Percentiles rank a stretch among this genome's conserved stretches.
Conservation (phyloP, 1,140 invertebrate genomes). For the Drosophila quadrilineata region DNA sequence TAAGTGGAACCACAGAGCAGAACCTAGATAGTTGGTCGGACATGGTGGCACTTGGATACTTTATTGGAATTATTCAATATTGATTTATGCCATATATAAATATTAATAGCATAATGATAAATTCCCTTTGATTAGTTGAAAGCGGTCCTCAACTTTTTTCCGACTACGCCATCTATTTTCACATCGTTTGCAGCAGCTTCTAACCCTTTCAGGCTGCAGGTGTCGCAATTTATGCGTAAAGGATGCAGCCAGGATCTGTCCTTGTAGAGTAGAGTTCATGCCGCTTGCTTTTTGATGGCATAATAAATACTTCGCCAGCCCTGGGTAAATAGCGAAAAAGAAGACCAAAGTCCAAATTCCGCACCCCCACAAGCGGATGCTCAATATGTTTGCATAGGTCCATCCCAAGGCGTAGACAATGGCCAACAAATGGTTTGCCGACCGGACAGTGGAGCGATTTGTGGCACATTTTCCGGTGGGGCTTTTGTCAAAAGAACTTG, state of each 20-base stretch:
- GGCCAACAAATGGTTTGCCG: conserved; percentile 10
- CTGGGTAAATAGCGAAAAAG: conserved; percentile 57
- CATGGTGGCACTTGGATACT: background rate
- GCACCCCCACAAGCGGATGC: conserved; percentile 60
- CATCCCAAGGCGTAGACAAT: conserved; percentile 25
- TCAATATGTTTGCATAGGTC: conserved; percentile 74
- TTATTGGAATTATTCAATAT: background rate
- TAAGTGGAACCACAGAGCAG: background rate
- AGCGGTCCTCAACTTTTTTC: no score
- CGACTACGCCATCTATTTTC: no score
- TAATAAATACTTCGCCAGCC: conserved; percentile 70
- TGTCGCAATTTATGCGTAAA: conserved; percentile 47
- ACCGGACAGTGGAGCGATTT: conserved; percentile 35
- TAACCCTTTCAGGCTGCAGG: background rate
- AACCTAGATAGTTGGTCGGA: background rate
- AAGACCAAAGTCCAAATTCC: conserved; percentile 25
- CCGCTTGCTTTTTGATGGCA: conserved; percentile 75
- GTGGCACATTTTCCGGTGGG: conserved; percentile 29
- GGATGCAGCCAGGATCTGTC: conserved; percentile 35
- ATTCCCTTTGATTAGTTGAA: background rate
- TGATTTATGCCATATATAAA: background rate
- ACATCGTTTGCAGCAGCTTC: no score
- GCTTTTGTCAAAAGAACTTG: conserved; percentile 53
- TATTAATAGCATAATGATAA: background rate
- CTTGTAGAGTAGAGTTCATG: conserved; percentile 43